Evolutionary conservation across 2,888 invertebrate genomes (phyloP), one percentile per base, ranked within the genome.

Genomic region (Eugnorisma glareosa): DNA sequence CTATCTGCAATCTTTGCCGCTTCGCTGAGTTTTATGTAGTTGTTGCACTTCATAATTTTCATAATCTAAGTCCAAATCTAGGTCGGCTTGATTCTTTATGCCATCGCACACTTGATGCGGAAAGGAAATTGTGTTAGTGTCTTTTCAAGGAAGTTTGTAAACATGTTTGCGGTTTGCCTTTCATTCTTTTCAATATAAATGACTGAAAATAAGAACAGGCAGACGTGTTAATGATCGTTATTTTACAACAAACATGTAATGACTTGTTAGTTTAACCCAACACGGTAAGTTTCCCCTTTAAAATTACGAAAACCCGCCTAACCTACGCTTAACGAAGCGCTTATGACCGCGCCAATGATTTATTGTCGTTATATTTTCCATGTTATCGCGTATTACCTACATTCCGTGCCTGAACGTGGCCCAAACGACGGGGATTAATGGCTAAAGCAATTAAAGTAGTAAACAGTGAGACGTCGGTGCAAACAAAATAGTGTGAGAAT

Each of bases 381-480:
- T 85, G 84, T 89, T 90, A 91, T 89, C 89, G 85, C 85, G 84
- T 89, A 92, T 89, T 88, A 89, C 89, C 90, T 88, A 90, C 89
- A 92, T 91, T 91, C 89, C 92, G 90, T 89, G 91, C 90, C 93
- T 93, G 92, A 92, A 89, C 84, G 88, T 90, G 87, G 92, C 91
- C 92, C 90, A 88, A 89, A 88, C 89, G 95, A 94, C 95, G 90
- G 92, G 94, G 93, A 95, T 94, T 95, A 95, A 95, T 95, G 94
- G 92, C 93, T 91, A 86, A 91, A 94, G 94, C 95, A 95, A 95
- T 95, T 95, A 95, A 95, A 95, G 95, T 93, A 94, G 94, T 94
- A 94, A 94, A 94, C 94, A 94, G 91, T 90, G 91, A 91, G 92
- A 92, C 90, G 86, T 87, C 82, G 86, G 86, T 85, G 89, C 92